phyloP scores from a whole-genome alignment of 2,888 invertebrate genomes.

The Pollenia labialis region DNA sequence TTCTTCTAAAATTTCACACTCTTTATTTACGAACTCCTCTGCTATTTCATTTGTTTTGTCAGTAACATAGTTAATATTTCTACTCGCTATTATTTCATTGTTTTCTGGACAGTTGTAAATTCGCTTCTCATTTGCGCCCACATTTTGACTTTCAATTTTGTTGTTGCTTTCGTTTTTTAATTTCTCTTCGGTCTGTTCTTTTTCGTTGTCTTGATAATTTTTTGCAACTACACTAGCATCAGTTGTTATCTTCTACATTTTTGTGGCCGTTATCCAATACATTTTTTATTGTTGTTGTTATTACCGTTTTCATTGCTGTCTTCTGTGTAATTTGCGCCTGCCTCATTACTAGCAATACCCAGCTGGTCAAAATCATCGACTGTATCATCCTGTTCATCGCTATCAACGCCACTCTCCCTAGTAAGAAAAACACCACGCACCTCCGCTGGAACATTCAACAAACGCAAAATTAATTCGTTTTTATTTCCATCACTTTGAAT shows the following conservation, averaged over 20 bases:
- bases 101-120: slow-evolving; percentile 23
- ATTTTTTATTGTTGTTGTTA: background rate
- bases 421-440: background rate
- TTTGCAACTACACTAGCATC: background rate
- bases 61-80: background rate
- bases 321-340: background rate
- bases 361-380: slow-evolving; percentile 7
- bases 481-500: slow-evolving; percentile 8
- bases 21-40: background rate
- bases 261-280: slow-evolving; percentile 6
- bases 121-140: slow-evolving; percentile 6
- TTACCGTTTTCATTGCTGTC: no score
- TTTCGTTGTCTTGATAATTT: slow-evolving; percentile 15
- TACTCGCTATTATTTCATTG: background rate
- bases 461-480: slow-evolving; percentile 12
- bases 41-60: slow-evolving; percentile 5
- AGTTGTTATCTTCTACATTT: background rate
- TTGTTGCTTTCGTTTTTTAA: slow-evolving; percentile 30
- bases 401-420: background rate
- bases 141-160: slow-evolving; percentile 16
- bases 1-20: background rate
- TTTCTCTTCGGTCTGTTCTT: background rate
- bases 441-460: background rate
- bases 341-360: background rate
- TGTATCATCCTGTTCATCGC: background rate